Conservation (phyloP, 2,888 invertebrate species). For the Melanchra persicariae region DNA sequence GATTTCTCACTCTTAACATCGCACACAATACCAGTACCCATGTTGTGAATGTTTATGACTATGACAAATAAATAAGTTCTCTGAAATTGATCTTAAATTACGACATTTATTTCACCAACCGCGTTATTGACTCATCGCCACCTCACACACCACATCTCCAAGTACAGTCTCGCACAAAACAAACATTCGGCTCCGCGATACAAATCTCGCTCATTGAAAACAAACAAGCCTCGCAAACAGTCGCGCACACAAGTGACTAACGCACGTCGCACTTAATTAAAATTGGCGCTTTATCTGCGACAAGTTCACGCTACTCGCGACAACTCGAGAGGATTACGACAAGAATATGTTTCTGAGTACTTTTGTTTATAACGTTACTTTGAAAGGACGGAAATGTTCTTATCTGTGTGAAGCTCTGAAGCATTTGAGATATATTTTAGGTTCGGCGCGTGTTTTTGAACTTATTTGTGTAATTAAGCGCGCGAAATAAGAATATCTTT, state of each 20-base stretch:
- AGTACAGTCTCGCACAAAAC: slow-evolving; percentile 14
- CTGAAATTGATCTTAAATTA: neutral
- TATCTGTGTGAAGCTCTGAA: slow-evolving; percentile 29
- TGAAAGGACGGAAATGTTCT: slow-evolving; percentile 26
- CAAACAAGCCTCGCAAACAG: slow-evolving; percentile 34
- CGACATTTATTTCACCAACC: neutral
- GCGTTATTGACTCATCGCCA: neutral
- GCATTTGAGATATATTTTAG: slow-evolving; percentile 27
- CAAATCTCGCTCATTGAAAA: slow-evolving; percentile 43
- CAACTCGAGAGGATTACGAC: slow-evolving; percentile 17
- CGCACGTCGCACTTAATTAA: slow-evolving; percentile 46
- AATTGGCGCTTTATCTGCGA: slow-evolving; percentile 35
- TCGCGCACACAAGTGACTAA: slow-evolving; percentile 30
- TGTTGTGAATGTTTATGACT: no score
- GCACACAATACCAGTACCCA: no score
- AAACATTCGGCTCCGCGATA: slow-evolving; percentile 19
- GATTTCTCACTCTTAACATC: no score
- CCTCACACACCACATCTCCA: neutral
- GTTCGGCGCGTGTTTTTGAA: slow-evolving; percentile 39
- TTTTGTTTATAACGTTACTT: slow-evolving; percentile 50
- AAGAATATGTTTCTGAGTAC: slow-evolving; percentile 10
- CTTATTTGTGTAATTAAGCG: slow-evolving; percentile 45
- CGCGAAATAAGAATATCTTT: slow-evolving; percentile 8
- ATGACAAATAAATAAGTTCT: no score
- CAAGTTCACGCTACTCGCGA: slow-evolving; percentile 23